Percentiles rank a stretch among this genome's conserved stretches.
phyloP scores from a whole-genome alignment of 37 sponge, comb jelly and placozoan genomes.

The Bolinopsis microptera region DNA sequence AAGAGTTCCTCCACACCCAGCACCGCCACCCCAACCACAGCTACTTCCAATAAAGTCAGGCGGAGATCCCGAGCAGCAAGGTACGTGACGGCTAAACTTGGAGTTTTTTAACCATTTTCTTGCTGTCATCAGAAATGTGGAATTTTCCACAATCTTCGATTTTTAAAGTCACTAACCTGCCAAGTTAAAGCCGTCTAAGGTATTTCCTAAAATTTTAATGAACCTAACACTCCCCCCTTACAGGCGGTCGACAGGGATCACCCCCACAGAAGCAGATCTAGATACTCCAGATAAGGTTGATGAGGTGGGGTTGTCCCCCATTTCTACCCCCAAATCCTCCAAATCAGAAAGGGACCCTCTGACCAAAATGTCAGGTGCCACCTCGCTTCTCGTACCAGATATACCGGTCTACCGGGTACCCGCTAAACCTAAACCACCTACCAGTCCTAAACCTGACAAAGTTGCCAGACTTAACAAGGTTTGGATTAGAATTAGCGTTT shows the following conservation, averaged over 20 bases:
- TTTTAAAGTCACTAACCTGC: no score
- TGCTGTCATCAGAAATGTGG: no score
- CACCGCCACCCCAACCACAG: neutral
- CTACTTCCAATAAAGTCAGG: slow-evolving; percentile 16
- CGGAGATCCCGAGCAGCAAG: neutral
- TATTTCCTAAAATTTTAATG: no score
- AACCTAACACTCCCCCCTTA: neutral
- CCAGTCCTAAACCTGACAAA: neutral
- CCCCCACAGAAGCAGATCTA: slow-evolving; percentile 32
- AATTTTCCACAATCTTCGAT: no score
- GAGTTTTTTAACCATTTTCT: no score
- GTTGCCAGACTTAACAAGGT: slow-evolving; percentile 28
- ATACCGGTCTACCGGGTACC: slow-evolving; percentile 5
- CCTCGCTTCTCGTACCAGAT: slow-evolving; percentile 15
- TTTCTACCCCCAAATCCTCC: neutral
- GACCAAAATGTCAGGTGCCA: neutral
- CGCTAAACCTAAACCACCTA: neutral
- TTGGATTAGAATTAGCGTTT: no score
- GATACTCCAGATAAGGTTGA: slow-evolving; percentile 26
- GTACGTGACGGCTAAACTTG: neutral
- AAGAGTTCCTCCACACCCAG: neutral
- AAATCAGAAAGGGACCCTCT: neutral
- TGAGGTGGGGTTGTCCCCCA: slow-evolving; percentile 8
- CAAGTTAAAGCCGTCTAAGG: no score
- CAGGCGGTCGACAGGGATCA: slow-evolving; percentile 42